Evolutionary conservation across 2,113 vertebrate species (phyloP), one percentile per base, ranked within the genome.

Genomic region (Labeo rohita): DNA sequence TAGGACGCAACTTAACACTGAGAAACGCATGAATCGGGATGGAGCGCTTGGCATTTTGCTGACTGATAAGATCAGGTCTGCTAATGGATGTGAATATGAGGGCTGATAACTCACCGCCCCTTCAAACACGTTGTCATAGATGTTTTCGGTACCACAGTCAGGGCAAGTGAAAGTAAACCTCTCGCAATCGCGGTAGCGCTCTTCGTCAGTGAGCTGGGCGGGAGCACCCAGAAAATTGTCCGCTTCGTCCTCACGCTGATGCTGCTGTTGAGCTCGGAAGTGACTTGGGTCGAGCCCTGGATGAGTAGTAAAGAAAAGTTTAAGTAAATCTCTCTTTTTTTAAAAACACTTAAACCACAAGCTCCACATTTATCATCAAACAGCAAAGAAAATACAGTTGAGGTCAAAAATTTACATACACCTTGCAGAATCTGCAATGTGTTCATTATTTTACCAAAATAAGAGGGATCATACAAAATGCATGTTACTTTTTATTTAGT

Each of bases 161-260:
- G 96, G 96, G 89, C 98, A 99, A 88, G 92, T 89, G 93, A 98
- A 98, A 80, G 95, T 96, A 93, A 99, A 98, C 90, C 95, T 95
- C 90, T 98, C 97, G 47, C 97, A 98, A 90, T 98, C 97, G 83
- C 93, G 97, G 78, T 97, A 99, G 81, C 97, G 98, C 92, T 99
- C 98, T 90, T 98, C 97, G 73, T 99, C 98, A 0, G 96, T 97
- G 88, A 99, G 96, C 92, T 99, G 98, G 85, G 95, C 95, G 39
- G 95, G 95, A 86, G 94, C 97, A 87, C 97, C 98, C 92, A 98
- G 93, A 72, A 94, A 94, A 86, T 91, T 94, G 49, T 97, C 97
- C 1, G 93, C 94, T 93, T 98, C 98, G 84, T 99, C 98, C 93
- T 98, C 97, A 90, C 97, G 96, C 93, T 97, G 96, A 91, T 96